Base-by-base conservation (phyloP, 2,888 invertebrate genomes). In the Athetis lepigone region DNA sequence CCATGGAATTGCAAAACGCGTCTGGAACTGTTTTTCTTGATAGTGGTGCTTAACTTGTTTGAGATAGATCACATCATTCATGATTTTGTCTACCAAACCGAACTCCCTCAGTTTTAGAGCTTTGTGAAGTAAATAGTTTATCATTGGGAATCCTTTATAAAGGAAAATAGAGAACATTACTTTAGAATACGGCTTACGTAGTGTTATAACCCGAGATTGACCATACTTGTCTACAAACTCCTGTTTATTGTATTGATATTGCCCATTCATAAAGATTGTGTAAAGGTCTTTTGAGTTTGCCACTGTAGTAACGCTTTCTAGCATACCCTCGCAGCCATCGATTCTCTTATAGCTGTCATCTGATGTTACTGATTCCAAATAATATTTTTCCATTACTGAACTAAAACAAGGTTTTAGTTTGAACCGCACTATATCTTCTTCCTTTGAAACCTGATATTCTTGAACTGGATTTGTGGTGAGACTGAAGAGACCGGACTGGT, bases 91-190 rank as follows among this genome's bases (percentile, higher is more conserved):
- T 1, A 85, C 76, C 7, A 91, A 60, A 7, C 92, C 92, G 8
- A 77, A 80, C 52, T 92, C 91, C 37, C 85, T 77, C 5, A 92
- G 55, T 2, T 79, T 70, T 0, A 91, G 64, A 1, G 85, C 74
- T 2, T 79, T 70, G 1, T 42, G 9, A 16, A 85, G 74, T 2
- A 92, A 59, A 13, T 74, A 79, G 0, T 83, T 56, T 0, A 66
- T 21, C 56, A 86, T 67, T 3, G 91, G 92, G 57, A 92, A 92
- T 1, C 92, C 92, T 71, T 91, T 92, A 51, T 88, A 86, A 3
- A 89, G 69, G 42, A 85, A 92, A 36, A 89, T 86, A 0, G 85
- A 84, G 49, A 89, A 91, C 2, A 90, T 77, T 1, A 88, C 62
- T 51, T 88, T 88, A 8, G 79, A 78, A 6, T 84, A 70, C 0